Evolutionary conservation across 2,113 vertebrate species (phyloP).

Genomic region (Stercorarius parasiticus): DNA sequence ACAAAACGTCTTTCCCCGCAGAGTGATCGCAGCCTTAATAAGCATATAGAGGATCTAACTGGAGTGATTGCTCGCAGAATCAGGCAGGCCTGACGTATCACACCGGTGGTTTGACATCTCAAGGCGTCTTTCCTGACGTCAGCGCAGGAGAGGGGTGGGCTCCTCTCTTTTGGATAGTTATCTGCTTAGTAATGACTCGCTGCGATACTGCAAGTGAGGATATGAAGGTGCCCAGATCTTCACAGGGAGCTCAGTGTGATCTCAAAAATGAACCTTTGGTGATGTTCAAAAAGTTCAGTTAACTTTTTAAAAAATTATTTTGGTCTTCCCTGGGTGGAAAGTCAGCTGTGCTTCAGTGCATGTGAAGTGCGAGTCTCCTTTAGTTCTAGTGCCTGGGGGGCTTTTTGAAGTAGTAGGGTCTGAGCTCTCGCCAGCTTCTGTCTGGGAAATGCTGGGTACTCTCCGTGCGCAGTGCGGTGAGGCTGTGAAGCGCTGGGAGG

Average conservation of each 20-base stretch:
- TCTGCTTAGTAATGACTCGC: not conserved
- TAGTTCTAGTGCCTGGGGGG: slow-evolving; percentile 22
- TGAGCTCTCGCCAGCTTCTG: not conserved
- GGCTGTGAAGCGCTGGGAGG: not conserved
- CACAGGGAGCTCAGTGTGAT: slow-evolving; percentile 43
- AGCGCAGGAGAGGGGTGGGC: not conserved
- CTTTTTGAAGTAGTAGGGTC: slow-evolving; percentile 55
- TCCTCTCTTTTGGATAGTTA: not conserved
- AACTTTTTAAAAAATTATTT: slow-evolving; percentile 48
- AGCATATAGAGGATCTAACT: not conserved
- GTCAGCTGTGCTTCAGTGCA: slow-evolving; percentile 29
- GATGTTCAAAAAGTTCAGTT: slow-evolving; percentile 57
- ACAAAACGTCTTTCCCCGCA: not conserved
- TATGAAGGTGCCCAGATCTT: slow-evolving; percentile 27
- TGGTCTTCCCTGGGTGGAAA: slow-evolving; percentile 5
- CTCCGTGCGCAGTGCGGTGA: not conserved
- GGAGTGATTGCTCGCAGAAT: not conserved
- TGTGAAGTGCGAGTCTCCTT: slow-evolving; percentile 40
- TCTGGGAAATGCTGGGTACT: slow-evolving; percentile 3
- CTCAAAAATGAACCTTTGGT: slow-evolving; percentile 33
- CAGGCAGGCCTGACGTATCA: not conserved
- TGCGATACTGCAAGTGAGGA: not conserved
- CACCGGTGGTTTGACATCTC: not conserved
- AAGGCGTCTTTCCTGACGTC: not conserved
- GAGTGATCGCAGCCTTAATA: not conserved